Conservation (phyloP, 2,113 vertebrate species). For the Seriola rivoliana region DNA sequence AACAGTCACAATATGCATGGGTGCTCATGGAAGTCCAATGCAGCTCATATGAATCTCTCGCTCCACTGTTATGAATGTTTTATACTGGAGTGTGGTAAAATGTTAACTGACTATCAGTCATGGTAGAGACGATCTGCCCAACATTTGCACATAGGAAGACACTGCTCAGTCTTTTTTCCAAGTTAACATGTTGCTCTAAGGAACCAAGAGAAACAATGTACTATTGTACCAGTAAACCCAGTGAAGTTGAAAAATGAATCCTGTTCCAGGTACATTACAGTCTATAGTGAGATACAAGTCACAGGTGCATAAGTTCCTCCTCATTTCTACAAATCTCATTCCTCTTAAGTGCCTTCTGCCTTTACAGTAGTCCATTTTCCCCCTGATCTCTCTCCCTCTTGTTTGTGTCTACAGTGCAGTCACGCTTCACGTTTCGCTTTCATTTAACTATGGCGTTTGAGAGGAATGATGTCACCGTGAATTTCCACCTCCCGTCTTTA, state of each 20-base stretch:
- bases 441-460: constrained; percentile 76
- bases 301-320: background rate
- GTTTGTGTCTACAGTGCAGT: background rate
- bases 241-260: background rate
- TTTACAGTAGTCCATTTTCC: constrained; percentile 31
- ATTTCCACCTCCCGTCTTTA: constrained; percentile 54
- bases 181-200: constrained; percentile 11
- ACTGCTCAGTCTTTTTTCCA: constrained; percentile 29
- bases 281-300: constrained; percentile 26
- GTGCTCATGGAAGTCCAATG: background rate
- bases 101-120: constrained; percentile 44
- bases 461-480: constrained; percentile 82
- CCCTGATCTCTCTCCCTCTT: constrained; percentile 6
- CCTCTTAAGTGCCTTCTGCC: constrained; percentile 86
- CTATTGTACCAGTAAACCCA: background rate
- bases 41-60: background rate
- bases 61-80: constrained; percentile 10
- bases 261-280: background rate
- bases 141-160: constrained; percentile 64
- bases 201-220: constrained; percentile 18
- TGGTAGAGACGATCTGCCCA: constrained; percentile 78
- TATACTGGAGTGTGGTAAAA: constrained; percentile 25
- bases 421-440: constrained; percentile 15
- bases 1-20: background rate
- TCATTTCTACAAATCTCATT: constrained; percentile 77